Base-by-base conservation (phyloP, 2,113 vertebrate genomes). In the Chaetops frenatus region DNA sequence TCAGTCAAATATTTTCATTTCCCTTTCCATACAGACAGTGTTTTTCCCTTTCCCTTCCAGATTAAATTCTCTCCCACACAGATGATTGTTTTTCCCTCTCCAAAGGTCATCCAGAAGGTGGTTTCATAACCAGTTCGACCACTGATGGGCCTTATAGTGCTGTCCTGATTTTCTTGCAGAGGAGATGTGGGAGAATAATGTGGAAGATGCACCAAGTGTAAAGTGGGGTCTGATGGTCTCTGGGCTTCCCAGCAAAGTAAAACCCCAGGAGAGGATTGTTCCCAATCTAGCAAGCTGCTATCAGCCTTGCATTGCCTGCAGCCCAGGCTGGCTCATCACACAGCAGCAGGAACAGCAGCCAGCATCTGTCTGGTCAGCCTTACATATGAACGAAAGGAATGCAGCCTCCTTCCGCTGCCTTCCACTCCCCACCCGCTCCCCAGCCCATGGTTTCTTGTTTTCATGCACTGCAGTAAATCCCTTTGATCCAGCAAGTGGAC, bases 1-100 rank as follows among this genome's bases (percentile, higher is more conserved):
- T 94, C 94, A 97, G 94, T 97, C 94, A 96, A 98, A 97, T 97
- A 97, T 96, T 97, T 97, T 93, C 77, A 97, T 97, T 97, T 97
- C 96, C 95, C 94, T 88, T 97, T 97, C 95, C 81, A 97, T 94
- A 93, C 91, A 96, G 94, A 96, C 93, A 95, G 93, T 97, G 95
- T 97, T 97, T 97, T 97, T 94, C 92, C 94, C 84, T 85, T 94
- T 92, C 84, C 61, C 67, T 83, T 96, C 76, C 92, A 95, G 92
- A 96, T 95, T 86, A 88, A 96, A 90, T 94, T 96, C 76, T 95
- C 89, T 91, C 91, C 93, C 90, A 92, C 88, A 93, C 71, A 95
- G 27, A 93, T 54, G 90, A 88, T 48, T 71, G n/a, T 78, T 95
- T 93, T 96, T 90, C 78, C 85, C 70, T 90, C 90, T 62, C 48